These are phyloP conservation scores for Festucalex cinctus DNA, from an alignment of 2,113 vertebrate species.

Conservation along the genomic window DNA sequence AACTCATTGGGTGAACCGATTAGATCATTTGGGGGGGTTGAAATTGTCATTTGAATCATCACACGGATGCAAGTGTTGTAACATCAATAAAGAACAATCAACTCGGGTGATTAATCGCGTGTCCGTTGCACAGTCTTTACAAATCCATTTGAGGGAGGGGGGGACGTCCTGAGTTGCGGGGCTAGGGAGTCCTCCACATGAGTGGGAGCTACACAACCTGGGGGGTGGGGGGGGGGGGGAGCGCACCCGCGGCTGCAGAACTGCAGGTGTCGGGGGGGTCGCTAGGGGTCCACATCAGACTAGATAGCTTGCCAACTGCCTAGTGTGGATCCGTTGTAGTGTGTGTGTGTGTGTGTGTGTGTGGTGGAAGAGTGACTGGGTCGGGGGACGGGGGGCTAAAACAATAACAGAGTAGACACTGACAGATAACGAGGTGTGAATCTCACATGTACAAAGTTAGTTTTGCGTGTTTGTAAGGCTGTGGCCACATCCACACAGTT, in stretches of 20 bases:
- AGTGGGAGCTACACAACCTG: neutral
- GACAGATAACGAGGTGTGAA: constrained; percentile 14
- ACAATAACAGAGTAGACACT: neutral
- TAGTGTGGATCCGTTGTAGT: constrained; percentile 21
- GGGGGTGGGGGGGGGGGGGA: no score
- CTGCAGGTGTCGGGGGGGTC: neutral
- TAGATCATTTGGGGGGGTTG: neutral
- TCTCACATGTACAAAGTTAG: constrained; percentile 20
- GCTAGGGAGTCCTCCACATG: neutral
- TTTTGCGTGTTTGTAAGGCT: constrained; percentile 39
- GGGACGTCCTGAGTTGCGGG: neutral
- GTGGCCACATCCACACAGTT: constrained; percentile 36
- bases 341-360: neutral
- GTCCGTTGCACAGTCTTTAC: constrained; percentile 23
- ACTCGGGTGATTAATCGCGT: constrained; percentile 1
- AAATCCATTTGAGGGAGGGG: neutral
- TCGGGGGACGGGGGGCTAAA: neutral
- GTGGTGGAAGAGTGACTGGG: neutral
- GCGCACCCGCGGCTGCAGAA: neutral
- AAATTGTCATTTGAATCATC: constrained; percentile 8
- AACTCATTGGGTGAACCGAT: neutral
- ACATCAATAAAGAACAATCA: constrained; percentile 22
- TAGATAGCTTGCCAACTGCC: constrained; percentile 27
- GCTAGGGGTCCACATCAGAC: neutral
- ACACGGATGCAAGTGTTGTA: constrained; percentile 25